phyloP scores from a whole-genome alignment of 2,113 vertebrate genomes.

The Cynocephalus volans region DNA sequence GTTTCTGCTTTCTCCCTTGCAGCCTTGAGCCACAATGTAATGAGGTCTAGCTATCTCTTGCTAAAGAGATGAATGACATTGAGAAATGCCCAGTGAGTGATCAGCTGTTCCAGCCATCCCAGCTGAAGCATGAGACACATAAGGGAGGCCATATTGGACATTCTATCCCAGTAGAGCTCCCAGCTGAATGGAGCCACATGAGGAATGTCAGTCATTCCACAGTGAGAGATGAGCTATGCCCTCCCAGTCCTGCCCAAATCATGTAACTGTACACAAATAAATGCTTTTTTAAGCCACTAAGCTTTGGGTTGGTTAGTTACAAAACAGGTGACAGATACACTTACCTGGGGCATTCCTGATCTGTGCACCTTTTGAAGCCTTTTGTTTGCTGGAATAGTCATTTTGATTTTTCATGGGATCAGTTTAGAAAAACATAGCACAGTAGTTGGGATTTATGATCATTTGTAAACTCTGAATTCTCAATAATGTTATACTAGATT shows the following conservation, averaged over 20 bases:
- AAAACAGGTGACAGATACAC: not conserved
- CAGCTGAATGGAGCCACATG: not conserved
- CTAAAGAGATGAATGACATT: not conserved
- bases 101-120: not conserved
- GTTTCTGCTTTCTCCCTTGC: not conserved
- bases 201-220: not conserved
- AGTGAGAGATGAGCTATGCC: not conserved
- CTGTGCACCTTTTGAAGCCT: not conserved
- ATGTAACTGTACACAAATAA: not conserved
- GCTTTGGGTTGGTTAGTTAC: not conserved
- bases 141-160: not conserved
- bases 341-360: not conserved
- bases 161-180: not conserved
- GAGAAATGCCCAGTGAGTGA: not conserved
- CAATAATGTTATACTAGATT: not conserved
- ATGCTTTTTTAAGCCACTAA: not conserved
- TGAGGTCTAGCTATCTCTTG: not conserved
- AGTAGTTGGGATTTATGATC: not conserved
- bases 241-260: not conserved
- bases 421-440: not conserved
- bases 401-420: not conserved
- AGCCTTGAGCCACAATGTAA: not conserved
- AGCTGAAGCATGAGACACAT: not conserved
- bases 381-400: not conserved
- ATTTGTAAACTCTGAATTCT: conserved; percentile 27